phyloP scores from a whole-genome alignment of 2,888 invertebrate species.

The Arctia plantaginis region DNA sequence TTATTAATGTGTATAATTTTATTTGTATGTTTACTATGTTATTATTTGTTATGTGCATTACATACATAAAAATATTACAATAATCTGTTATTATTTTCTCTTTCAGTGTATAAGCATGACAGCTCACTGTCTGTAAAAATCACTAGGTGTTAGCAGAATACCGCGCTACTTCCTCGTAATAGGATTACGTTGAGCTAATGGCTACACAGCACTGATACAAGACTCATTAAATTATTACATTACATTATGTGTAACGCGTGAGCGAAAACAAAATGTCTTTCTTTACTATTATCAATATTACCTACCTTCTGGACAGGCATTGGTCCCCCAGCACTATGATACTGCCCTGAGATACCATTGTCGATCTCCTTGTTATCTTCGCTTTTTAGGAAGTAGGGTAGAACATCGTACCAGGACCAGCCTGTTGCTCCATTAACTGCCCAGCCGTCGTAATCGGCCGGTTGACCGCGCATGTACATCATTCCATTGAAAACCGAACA shows the following conservation, averaged over 20 bases:
- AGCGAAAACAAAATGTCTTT: too few species aligned
- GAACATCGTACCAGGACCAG: conserved; percentile 92
- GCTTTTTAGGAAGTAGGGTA: conserved; percentile 90
- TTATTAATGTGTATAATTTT: neutral
- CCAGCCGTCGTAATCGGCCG: conserved; percentile 92
- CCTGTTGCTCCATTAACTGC: conserved; percentile 89
- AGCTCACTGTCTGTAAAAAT: too few species aligned
- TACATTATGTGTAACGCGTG: too few species aligned
- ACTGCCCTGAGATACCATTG: conserved; percentile 85
- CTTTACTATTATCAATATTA: neutral
- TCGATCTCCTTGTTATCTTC: conserved; percentile 89
- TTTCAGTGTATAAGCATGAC: too few species aligned
- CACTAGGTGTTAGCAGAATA: too few species aligned
- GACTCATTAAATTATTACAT: too few species aligned
- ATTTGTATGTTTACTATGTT: neutral
- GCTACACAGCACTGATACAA: too few species aligned
- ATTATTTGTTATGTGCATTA: neutral
- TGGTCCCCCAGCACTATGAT: conserved; percentile 88
- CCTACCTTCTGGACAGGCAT: conserved; percentile 85
- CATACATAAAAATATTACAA: too few species aligned
- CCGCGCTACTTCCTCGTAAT: too few species aligned
- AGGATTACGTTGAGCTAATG: too few species aligned
- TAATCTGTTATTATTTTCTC: too few species aligned
- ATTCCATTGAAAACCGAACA: conserved; percentile 92
- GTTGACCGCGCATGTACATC: conserved; percentile 93